Base-by-base conservation (phyloP, 1,140 invertebrate genomes). In the Brachionus rotundiformis region DNA sequence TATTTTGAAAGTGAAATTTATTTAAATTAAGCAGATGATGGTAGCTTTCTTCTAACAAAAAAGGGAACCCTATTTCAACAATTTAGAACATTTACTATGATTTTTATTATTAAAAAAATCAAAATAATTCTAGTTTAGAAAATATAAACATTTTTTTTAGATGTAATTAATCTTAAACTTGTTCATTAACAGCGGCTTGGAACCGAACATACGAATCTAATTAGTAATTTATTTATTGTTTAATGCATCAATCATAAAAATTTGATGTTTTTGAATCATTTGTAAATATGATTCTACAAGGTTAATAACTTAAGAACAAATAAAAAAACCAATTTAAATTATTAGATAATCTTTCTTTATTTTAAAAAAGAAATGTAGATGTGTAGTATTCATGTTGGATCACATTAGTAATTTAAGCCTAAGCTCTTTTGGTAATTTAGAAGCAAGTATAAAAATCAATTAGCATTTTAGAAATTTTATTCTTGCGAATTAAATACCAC, bases 251-350 rank as follows among this genome's bases (percentile, higher is more conserved):
- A 54, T 54, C 47, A 54, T 54, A 23, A 54, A 39, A 54, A 54
- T 54, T 54, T 2, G 47, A 54, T 54, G 16, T 19, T 49, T 54
- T 54, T 54, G 16, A 54, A 54, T 54, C 16, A 54, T 54, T 54
- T 54, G 47, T 19, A 54, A 54, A 54, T 54, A 54, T 54, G 47
- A 54, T 54, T 54, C n/a, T n/a, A n/a, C 47, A 54, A 54, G 47
- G 47, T 54, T 54, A 54, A 54, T 54, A 54, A 54, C 47, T 54
- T 54, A 19, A 23, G 47, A 54, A 54, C 47, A 54, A 54, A 54
- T 54, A 54, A 54, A 54, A 54, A 19, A 54, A 16, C 23, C 23
- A 54, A 54, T 54, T 54, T 54, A 54, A 54, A 54, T 54, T 4
- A 54, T 54, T 54, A 54, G 47, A 54, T 54, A 54, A 54, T 54